A percentile compares a stretch with the other conserved stretches of the same genome.
These are phyloP conservation scores for Lagenorhynchus albirostris DNA, from an alignment of 2,113 vertebrate species.

Conservation along the genomic window DNA sequence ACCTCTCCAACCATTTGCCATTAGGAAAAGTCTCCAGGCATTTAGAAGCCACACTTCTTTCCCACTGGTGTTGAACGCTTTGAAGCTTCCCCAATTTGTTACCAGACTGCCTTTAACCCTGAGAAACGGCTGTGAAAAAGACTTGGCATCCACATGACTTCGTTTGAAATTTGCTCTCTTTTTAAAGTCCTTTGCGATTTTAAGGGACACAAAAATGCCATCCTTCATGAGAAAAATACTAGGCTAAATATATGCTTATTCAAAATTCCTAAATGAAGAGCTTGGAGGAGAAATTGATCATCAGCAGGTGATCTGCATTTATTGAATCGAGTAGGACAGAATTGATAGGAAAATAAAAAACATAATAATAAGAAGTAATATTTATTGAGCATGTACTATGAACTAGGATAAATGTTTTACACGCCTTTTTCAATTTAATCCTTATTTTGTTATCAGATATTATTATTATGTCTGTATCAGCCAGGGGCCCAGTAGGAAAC, in stretches of 20 bases:
- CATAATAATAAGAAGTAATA: background rate
- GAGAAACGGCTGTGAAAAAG: background rate
- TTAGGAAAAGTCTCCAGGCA: background rate
- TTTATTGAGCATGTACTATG: background rate
- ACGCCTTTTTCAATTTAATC: background rate
- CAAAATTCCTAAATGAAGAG: background rate
- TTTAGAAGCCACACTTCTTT: background rate
- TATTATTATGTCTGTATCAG: background rate
- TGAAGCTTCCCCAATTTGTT: background rate
- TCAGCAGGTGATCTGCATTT: background rate
- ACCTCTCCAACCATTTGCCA: background rate
- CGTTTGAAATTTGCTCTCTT: background rate
- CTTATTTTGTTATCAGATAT: conserved; percentile 12
- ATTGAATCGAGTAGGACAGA: background rate
- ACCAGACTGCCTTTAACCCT: background rate
- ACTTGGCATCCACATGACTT: background rate
- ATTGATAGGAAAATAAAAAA: background rate
- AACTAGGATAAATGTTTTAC: background rate
- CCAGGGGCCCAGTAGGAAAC: background rate
- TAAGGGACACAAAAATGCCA: background rate
- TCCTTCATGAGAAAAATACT: background rate
- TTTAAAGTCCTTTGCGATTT: background rate
- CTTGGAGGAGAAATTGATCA: background rate
- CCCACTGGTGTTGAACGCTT: background rate
- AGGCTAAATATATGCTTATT: background rate